phyloP scores from a whole-genome alignment of 2,888 invertebrate genomes.

The Xylota segnis region DNA sequence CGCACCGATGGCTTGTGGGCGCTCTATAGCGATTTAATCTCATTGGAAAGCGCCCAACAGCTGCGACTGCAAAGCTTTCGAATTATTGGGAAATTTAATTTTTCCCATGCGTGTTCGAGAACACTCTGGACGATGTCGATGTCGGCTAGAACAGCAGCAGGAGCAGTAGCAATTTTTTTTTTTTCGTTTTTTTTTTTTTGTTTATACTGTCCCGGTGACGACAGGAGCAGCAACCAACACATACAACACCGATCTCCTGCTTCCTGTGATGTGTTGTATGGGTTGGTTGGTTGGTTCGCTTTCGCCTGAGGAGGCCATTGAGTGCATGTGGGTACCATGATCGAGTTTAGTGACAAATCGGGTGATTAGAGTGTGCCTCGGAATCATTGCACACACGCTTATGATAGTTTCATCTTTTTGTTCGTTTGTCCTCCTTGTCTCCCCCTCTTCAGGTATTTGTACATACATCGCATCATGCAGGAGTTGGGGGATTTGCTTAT shows the following conservation, averaged over 20 bases:
- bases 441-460: constrained; percentile 4
- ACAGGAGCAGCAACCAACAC: constrained; percentile 17
- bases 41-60: constrained; percentile 84
- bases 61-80: constrained; percentile 81
- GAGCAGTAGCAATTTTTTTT: too few species aligned
- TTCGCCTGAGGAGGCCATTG: neutral
- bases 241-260: constrained; percentile 53
- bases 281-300: neutral
- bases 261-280: constrained; percentile 41
- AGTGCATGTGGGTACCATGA: constrained; percentile 19
- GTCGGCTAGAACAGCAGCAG: constrained; percentile 6
- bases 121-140: constrained; percentile 6
- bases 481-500: constrained; percentile 28
- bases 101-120: constrained; percentile 78
- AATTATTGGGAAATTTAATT: constrained; percentile 80
- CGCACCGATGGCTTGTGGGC: constrained; percentile 82
- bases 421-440: neutral
- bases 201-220: neutral
- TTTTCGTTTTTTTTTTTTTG: constrained; percentile 12
- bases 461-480: neutral
- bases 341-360: constrained; percentile 63
- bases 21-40: constrained; percentile 84
- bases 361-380: constrained; percentile 50
- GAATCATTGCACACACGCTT: constrained; percentile 23
- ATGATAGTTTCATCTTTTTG: neutral